Conservation (phyloP, 2,113 vertebrate genomes). For the Prunella himalayana region DNA sequence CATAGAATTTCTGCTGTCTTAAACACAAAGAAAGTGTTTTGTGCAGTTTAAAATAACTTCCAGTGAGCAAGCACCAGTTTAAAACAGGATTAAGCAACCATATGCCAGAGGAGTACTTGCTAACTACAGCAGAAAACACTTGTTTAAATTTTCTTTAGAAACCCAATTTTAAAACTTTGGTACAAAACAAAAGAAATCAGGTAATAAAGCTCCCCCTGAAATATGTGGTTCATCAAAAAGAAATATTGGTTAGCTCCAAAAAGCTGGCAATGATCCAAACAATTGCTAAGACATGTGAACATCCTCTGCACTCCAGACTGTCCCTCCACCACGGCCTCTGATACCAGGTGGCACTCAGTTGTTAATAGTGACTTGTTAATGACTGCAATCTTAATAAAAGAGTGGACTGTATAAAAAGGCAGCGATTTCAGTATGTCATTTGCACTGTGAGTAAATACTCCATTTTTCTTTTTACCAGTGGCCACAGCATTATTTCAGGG, state of each 20-base stretch:
- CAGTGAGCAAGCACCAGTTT: background rate
- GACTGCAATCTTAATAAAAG: background rate
- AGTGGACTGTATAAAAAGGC: background rate
- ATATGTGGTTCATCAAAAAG: background rate
- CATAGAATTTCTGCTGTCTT: background rate
- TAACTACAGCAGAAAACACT: background rate
- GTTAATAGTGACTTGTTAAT: background rate
- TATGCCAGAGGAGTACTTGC: background rate
- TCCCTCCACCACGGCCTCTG: background rate
- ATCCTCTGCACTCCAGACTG: background rate
- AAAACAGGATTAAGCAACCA: background rate
- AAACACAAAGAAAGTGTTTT: background rate
- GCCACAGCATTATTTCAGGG: background rate
- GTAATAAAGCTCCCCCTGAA: background rate
- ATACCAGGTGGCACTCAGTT: background rate
- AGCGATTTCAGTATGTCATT: background rate
- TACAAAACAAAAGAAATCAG: background rate
- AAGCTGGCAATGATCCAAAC: background rate
- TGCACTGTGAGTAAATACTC: background rate
- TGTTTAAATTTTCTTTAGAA: background rate
- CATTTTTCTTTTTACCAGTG: background rate
- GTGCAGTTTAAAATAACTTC: background rate
- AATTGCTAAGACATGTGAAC: background rate
- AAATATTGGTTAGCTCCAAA: background rate
- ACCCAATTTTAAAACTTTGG: accelerated